Percentiles rank a stretch among this genome's conserved stretches.
Conservation (phyloP, 2,797 vertebrate genomes). For the Microctenopoma stevenorrisi region DNA sequence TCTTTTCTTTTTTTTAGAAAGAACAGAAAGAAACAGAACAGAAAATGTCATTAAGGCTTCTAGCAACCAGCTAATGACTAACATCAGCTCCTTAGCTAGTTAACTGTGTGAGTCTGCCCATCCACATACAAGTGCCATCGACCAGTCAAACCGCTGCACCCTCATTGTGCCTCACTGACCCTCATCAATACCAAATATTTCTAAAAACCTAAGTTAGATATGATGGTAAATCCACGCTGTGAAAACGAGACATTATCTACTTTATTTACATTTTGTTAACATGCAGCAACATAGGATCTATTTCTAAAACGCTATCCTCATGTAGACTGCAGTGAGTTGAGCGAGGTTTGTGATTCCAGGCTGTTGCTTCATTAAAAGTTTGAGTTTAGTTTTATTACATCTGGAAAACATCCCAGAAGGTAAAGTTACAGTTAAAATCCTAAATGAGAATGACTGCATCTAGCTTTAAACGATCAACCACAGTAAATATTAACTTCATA, state of each 20-base stretch:
- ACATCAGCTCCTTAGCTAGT: too few species aligned
- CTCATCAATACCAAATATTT: neutral
- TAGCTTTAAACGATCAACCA: constrained; percentile 20
- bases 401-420: neutral
- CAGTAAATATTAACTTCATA: constrained; percentile 55
- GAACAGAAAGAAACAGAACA: neutral
- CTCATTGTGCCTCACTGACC: neutral
- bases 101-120: too few species aligned
- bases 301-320: too few species aligned
- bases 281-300: too few species aligned
- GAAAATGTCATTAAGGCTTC: too few species aligned
- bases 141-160: neutral
- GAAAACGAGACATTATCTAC: too few species aligned
- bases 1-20: too few species aligned
- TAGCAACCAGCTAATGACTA: too few species aligned
- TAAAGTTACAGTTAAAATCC: constrained; percentile 4
- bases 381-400: neutral
- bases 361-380: neutral
- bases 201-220: neutral
- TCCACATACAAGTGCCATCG: neutral
- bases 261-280: neutral
- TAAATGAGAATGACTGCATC: constrained; percentile 13
- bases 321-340: neutral
- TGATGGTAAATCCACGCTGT: neutral
- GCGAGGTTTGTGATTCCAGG: too few species aligned